Conservation (phyloP, 1,140 invertebrate species). For the Drosophila auraria region DNA sequence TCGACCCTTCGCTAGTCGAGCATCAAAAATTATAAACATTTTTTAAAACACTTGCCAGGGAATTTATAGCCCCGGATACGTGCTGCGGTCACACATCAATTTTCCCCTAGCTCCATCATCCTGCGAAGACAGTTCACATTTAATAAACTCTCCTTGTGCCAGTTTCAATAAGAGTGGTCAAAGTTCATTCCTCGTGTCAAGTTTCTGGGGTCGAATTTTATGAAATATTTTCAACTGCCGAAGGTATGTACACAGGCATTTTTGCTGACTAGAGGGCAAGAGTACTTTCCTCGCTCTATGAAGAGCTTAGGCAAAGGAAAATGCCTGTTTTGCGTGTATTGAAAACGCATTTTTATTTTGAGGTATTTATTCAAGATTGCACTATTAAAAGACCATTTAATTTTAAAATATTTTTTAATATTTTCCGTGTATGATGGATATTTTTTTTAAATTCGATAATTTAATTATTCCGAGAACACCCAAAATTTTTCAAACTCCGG, state of each 20-base stretch:
- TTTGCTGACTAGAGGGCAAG: background rate
- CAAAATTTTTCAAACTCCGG: no score
- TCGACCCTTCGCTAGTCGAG: slow-evolving; percentile 27
- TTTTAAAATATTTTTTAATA: no score
- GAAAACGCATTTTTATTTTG: background rate
- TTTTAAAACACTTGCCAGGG: slow-evolving; percentile 75
- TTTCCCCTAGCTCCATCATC: slow-evolving; percentile 27
- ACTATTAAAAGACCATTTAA: no score
- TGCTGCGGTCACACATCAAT: slow-evolving; percentile 78
- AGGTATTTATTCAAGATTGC: background rate
- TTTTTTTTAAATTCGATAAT: no score
- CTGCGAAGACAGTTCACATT: slow-evolving; percentile 47
- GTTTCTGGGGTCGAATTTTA: slow-evolving; percentile 10
- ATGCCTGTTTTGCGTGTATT: background rate
- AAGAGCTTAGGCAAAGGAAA: background rate
- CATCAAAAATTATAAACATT: slow-evolving; percentile 80
- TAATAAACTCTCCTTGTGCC: slow-evolving; percentile 66
- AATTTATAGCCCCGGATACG: slow-evolving; percentile 75
- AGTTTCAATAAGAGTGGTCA: slow-evolving; percentile 40
- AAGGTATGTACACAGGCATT: background rate
- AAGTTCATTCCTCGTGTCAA: slow-evolving; percentile 23
- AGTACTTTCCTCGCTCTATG: background rate
- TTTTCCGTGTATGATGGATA: no score
- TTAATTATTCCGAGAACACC: no score
- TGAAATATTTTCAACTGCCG: background rate